Base-by-base conservation (phyloP, 2,888 invertebrate genomes). In the Ichneumoninae sp. region DNA sequence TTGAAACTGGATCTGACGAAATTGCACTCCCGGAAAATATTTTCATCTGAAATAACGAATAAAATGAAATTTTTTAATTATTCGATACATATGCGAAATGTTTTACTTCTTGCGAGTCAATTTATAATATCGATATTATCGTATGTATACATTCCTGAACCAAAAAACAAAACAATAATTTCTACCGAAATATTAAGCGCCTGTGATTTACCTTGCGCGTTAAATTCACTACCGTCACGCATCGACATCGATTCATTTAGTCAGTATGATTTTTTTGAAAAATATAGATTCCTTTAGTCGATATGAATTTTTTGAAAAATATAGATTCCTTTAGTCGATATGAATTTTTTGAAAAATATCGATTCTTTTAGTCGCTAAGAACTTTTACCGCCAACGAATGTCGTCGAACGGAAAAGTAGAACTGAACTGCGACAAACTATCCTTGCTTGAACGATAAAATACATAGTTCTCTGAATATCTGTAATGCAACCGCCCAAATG, bases 51-150 rank as follows among this genome's bases (percentile, higher is more conserved):
- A 77, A 68, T 57, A 77, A 77, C 54, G 4, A 30, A 79, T 70
- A 6, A 26, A 68, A 83, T n/a, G 13, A 52, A 76, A 33, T 30
- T 1, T 57, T 80, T 52, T 60, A 70, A 71, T 69, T 66, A 62
- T 79, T 68, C 80, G 75, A 72, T 80, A 86, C 79, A 83, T 86
- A 83, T 86, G 84, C 16, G 60, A 87, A 86, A 86, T 81, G 40
- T 86, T 86, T 26, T 86, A 84, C 86, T 87, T 77, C 68, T 79
- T 65, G 71, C 57, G 57, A 70, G 52, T 70, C 30, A 71, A 62
- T 80, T 74, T 52, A 22, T 72, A 70, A 80, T 78, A 69, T 71
- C 70, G 30, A 80, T 81, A 82, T 70, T 80, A 66, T 80, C 81
- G 44, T 79, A 72, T 86, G 5, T 60, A 86, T 85, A 82, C 30